Conservation (phyloP, 92 coral and sea anemone species). For the Epizoanthus rinbou region DNA sequence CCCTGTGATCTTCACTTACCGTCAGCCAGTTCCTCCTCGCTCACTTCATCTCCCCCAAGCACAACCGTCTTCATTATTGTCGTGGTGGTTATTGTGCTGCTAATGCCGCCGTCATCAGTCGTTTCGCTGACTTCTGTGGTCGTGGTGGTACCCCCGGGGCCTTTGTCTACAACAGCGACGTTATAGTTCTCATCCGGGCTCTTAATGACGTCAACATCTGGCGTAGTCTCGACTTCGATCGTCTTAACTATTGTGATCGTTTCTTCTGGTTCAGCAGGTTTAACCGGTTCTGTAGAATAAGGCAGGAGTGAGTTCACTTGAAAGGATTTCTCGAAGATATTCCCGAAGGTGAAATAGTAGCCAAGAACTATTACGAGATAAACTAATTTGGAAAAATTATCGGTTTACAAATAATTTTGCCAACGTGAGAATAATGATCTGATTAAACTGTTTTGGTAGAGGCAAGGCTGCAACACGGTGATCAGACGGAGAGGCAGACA, state of each 20-base stretch:
- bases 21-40: slow-evolving; percentile 30
- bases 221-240: slow-evolving; percentile 13
- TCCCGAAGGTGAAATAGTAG: too few relatives aligned
- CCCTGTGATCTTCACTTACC: slow-evolving; percentile 10
- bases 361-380: neutral
- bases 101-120: slow-evolving; percentile 23
- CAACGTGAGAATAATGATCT: too few relatives aligned
- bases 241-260: slow-evolving; percentile 27
- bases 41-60: slow-evolving; percentile 20
- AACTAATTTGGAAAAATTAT: too few relatives aligned
- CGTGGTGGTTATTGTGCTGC: slow-evolving; percentile 4
- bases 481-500: too few relatives aligned
- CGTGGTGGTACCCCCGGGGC: slow-evolving; percentile 28
- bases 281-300: slow-evolving; percentile 6
- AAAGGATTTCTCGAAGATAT: neutral
- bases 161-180: slow-evolving; percentile 15
- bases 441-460: too few relatives aligned
- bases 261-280: slow-evolving; percentile 27
- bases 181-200: slow-evolving; percentile 41
- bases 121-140: slow-evolving; percentile 28
- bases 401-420: too few relatives aligned
- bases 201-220: slow-evolving; percentile 31
- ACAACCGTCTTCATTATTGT: slow-evolving; percentile 28
- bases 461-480: too few relatives aligned
- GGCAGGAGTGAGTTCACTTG: neutral